Evolutionary conservation across 2,797 vertebrate genomes (phyloP), one percentile per base, ranked within the genome.

Genomic region (Cuculus canorus): DNA sequence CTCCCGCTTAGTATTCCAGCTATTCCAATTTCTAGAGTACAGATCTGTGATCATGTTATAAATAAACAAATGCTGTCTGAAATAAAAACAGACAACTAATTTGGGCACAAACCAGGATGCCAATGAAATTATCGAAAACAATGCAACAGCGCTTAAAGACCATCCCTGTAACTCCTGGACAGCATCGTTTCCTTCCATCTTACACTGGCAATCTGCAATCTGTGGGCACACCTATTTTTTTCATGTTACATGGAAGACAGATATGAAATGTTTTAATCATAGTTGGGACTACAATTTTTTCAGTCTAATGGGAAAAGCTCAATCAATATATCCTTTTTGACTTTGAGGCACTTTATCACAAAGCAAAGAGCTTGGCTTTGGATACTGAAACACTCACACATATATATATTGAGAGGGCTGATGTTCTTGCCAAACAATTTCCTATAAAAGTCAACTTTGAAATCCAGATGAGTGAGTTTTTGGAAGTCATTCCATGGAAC

Each of bases 401-500:
- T 39, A 35, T 61, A 28, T 39, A 30, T 10, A 60, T 4, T 39
- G 47, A 77, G 16, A 56, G 16, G 37, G 18, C 24, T 64, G 30
- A 18, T 23, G 11, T 50, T 63, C 48, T 79, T 59, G 8, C 11
- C 28, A 50, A 59, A 80, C 19, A 19, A 57, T 75, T 86, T 80
- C 47, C 63, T 71, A n/a, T 10, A 71, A 41, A 88, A 91, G 39
- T 63, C 50, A 95, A 92, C 68, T 92, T 96, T 71, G 53, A 92
- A 94, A 59, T 56, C 48, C 56, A 88, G 32, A 47, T 57, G 56
- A 79, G 24, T 41, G 37, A 92, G 47, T 77, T 92, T 92, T 86
- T 70, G 65, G 47, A 88, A 91, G 70, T 72, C 41, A 77, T 68
- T 93, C 41, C 16, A 16, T 95, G 93, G 95, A 95, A 96, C 96